A percentile compares a stretch with the other conserved stretches of the same genome.
phyloP scores from a whole-genome alignment of 2,797 vertebrate genomes.

The Peromyscus nudipes region DNA sequence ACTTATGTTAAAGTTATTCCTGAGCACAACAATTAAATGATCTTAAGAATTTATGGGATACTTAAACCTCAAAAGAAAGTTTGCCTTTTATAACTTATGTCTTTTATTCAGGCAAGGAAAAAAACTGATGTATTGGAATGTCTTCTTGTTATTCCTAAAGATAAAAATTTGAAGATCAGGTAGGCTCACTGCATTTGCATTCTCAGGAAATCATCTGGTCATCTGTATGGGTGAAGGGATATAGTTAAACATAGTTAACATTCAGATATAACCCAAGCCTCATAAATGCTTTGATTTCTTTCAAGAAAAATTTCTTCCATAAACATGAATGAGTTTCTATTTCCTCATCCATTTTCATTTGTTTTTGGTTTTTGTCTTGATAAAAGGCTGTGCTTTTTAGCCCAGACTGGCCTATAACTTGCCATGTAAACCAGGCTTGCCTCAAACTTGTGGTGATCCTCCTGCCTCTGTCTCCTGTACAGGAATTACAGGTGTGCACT shows the following conservation, averaged over 20 bases:
- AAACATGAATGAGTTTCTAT: background rate
- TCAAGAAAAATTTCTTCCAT: background rate
- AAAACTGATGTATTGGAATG: background rate
- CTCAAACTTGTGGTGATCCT: background rate
- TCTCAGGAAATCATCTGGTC: background rate
- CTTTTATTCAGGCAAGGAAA: background rate
- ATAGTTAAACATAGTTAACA: background rate
- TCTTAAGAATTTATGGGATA: background rate
- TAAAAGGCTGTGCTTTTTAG: background rate
- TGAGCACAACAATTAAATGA: background rate
- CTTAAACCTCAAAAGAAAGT: background rate
- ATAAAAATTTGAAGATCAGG: background rate
- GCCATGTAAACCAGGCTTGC: background rate
- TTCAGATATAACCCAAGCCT: background rate
- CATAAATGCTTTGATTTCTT: background rate
- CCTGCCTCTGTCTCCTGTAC: background rate
- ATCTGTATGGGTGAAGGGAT: background rate
- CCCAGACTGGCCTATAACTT: background rate
- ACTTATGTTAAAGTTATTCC: slow-evolving; percentile 4
- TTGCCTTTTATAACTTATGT: background rate
- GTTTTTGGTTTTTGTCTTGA: background rate
- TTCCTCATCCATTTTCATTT: background rate
- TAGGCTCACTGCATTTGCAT: background rate
- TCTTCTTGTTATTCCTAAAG: slow-evolving; percentile 26
- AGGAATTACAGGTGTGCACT: background rate